These are phyloP conservation scores for Callyntrura guangdongensis DNA, from an alignment of 2,888 invertebrate species.

Conservation along the genomic window DNA sequence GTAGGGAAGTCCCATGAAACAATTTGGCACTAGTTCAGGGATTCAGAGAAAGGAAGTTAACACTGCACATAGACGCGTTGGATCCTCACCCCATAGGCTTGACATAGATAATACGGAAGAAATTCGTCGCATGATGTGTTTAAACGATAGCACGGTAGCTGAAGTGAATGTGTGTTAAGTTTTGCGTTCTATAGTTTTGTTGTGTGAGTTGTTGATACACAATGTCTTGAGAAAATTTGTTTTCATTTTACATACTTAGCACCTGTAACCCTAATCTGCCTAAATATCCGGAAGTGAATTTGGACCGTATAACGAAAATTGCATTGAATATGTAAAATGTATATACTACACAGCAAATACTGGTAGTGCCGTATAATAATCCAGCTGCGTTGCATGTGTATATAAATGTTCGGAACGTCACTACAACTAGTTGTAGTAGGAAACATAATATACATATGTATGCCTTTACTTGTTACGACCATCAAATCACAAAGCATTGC, in stretches of 20 bases:
- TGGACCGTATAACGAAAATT: slow-evolving; percentile 15
- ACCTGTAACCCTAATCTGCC: slow-evolving; percentile 33
- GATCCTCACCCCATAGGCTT: slow-evolving; percentile 57
- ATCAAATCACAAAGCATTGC: slow-evolving; percentile 39
- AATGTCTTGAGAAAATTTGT: slow-evolving; percentile 26
- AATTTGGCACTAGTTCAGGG: slow-evolving; percentile 72
- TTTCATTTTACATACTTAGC: slow-evolving; percentile 46
- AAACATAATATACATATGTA: slow-evolving; percentile 23
- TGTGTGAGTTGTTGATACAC: slow-evolving; percentile 40
- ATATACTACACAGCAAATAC: no score
- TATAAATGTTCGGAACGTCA: neutral
- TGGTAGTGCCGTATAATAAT: slow-evolving; percentile 43
- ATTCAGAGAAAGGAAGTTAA: slow-evolving; percentile 74
- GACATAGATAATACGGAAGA: slow-evolving; percentile 60
- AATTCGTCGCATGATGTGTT: neutral
- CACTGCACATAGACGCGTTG: slow-evolving; percentile 60
- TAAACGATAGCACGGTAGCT: neutral
- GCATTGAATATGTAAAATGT: neutral
- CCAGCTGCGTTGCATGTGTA: slow-evolving; percentile 67
- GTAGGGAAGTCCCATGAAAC: slow-evolving; percentile 70
- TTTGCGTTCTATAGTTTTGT: neutral
- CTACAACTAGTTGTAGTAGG: neutral
- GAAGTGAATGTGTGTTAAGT: slow-evolving; percentile 4
- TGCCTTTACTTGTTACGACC: slow-evolving; percentile 52
- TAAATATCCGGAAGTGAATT: slow-evolving; percentile 74